These are phyloP conservation scores for Sciurus vulgaris DNA, from an alignment of 2,797 vertebrate genomes.

Conservation along the genomic window DNA sequence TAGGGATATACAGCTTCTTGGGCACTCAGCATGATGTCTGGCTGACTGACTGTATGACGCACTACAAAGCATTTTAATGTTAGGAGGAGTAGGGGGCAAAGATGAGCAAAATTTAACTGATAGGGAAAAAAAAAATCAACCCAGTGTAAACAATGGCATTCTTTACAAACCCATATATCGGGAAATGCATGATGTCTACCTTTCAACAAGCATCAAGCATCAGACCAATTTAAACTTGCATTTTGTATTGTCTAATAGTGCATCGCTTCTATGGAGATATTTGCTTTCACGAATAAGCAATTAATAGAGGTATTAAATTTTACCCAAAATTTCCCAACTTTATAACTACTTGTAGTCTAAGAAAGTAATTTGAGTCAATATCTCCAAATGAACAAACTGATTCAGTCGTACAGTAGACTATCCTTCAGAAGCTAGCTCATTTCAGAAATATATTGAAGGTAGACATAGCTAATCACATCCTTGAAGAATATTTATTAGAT, in stretches of 20 bases:
- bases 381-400: not conserved
- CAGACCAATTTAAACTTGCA: rapidly evolving
- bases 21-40: not conserved
- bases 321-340: not conserved
- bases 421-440: not conserved
- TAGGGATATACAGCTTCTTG: not conserved
- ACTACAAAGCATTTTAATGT: not conserved
- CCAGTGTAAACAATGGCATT: not conserved
- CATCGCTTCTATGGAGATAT: not conserved
- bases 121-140: not conserved
- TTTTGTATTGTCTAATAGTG: not conserved
- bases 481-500: conserved; percentile 55
- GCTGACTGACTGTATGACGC: no score
- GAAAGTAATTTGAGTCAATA: not conserved
- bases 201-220: not conserved
- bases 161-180: not conserved
- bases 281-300: not conserved
- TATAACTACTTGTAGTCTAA: not conserved
- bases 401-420: not conserved
- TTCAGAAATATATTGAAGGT: conserved; percentile 51
- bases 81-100: rapidly evolving
- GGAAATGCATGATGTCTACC: not conserved
- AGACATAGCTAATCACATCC: not conserved
- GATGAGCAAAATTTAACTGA: not conserved
- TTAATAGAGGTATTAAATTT: not conserved